These are phyloP conservation scores for Tetramorium simillimum DNA, from an alignment of 1,140 invertebrate species.

Conservation along the genomic window DNA sequence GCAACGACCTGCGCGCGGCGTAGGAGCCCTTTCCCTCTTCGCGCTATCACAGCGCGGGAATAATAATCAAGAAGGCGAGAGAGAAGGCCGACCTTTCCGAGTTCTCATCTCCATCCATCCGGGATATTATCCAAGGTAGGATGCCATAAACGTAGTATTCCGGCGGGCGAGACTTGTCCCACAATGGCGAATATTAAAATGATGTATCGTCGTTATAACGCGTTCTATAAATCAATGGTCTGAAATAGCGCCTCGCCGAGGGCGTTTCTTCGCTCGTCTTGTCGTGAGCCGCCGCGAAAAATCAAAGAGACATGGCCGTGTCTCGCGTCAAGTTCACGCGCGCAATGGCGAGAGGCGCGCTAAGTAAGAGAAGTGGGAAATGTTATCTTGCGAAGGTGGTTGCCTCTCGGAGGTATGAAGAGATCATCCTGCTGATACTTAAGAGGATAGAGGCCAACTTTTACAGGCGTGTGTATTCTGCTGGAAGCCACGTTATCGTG, in stretches of 20 bases:
- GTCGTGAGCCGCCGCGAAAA: background rate
- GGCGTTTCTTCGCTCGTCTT: background rate
- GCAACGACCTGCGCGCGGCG: slow-evolving; percentile 70
- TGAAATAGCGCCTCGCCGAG: background rate
- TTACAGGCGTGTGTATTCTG: background rate
- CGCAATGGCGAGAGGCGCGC: background rate
- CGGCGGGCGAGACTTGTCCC: slow-evolving; percentile 40
- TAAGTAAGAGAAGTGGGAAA: background rate
- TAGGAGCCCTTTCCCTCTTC: slow-evolving; percentile 70
- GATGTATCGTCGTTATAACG: slow-evolving; percentile 48
- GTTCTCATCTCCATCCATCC: slow-evolving; percentile 49
- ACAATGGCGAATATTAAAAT: slow-evolving; percentile 45
- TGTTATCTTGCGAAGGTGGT: slow-evolving; percentile 8
- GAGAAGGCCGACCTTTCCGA: slow-evolving; percentile 59
- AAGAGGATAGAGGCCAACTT: background rate
- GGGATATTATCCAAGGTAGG: slow-evolving; percentile 43
- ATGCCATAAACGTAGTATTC: slow-evolving; percentile 41
- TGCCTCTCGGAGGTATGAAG: slow-evolving; percentile 15
- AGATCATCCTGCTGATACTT: slow-evolving; percentile 41
- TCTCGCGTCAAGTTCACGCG: slow-evolving; percentile 11
- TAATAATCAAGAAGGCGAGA: slow-evolving; percentile 63
- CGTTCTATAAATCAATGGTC: slow-evolving; percentile 48
- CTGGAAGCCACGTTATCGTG: slow-evolving; percentile 27
- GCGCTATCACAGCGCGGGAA: slow-evolving; percentile 60
- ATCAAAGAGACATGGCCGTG: background rate